Base-by-base conservation (phyloP, 2,113 vertebrate species). In the Mesitornis unicolor region DNA sequence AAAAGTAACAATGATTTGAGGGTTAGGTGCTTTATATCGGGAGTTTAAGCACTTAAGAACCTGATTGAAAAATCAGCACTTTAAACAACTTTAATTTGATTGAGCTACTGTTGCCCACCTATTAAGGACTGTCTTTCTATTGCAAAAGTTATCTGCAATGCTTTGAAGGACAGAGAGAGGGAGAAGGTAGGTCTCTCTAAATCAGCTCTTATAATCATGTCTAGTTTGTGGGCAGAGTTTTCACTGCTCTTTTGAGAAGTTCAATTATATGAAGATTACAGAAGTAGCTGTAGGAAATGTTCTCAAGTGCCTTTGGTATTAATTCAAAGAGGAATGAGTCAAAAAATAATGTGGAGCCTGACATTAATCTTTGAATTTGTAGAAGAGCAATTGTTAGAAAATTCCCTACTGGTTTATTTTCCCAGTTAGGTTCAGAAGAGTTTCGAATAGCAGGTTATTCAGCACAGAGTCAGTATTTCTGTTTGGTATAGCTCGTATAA, bases 341-440 rank as follows among this genome's bases (percentile, higher is more conserved):
- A 94, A 94, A 96, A 96, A 95, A 93, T 75, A 87, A 89, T 93
- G 84, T 91, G 57, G 83, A 89, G 61, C 24, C 50, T 95, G 74
- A 89, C 77, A 93, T 91, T 94, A 94, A 76, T 95, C 87, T 94
- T 93, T 89, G 94, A 71, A 89, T 94, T 69, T 85, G 69, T 80
- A 90, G 84, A 91, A 76, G 61, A 74, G 70, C 40, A 57, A 85
- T 94, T 69, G 91, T 91, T 91, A 54, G 50, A 87, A 91, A 83
- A 96, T 83, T 91, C 93, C 81, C 93, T 25, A 57, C 38, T 92
- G 93, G 40, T 63, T 96, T 93, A 16, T 84, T 96, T 95, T 90
- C 91, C 91, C 78, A 76, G 65, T 89, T 91, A 5, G 3, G 20
- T 91, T 76, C 42, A 80, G 64, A 87, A 61, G 16, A 87, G 36